A percentile compares a stretch with the other conserved stretches of the same genome.
phyloP scores from a whole-genome alignment of 2,888 invertebrate species.

The Eilema depressum region DNA sequence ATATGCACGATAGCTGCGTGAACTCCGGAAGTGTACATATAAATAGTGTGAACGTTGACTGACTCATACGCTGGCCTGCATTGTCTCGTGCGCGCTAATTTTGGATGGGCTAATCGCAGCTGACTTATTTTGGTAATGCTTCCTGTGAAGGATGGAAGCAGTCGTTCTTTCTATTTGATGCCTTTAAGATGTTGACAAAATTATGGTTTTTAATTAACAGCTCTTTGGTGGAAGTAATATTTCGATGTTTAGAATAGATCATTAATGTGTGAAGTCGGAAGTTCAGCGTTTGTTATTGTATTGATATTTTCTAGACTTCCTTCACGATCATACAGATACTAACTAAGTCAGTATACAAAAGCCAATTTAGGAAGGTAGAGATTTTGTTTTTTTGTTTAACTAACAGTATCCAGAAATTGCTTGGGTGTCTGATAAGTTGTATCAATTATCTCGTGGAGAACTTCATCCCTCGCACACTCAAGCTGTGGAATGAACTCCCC shows the following conservation, averaged over 20 bases:
- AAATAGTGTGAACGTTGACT: conserved; percentile 55
- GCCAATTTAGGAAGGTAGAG: background rate
- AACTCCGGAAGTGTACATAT: conserved; percentile 56
- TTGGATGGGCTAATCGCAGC: conserved; percentile 48
- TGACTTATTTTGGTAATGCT: conserved; percentile 21
- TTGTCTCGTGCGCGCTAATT: conserved; percentile 57
- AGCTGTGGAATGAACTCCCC: too few species aligned
- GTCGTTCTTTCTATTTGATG: background rate
- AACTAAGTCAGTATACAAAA: background rate
- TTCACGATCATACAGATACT: background rate
- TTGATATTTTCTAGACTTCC: background rate
- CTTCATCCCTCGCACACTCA: too few species aligned
- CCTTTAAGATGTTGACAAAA: background rate
- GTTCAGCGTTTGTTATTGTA: background rate
- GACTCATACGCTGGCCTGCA: conserved; percentile 57
- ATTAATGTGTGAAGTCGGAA: background rate
- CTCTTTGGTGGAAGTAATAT: background rate
- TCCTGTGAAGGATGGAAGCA: background rate
- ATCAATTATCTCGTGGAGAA: background rate
- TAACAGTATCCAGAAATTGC: background rate
- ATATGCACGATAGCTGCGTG: conserved; percentile 57
- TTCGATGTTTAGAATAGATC: background rate
- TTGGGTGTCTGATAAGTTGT: background rate
- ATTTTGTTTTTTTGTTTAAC: background rate
- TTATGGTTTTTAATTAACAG: background rate